Percentiles rank a stretch among this genome's conserved stretches.
Conservation (phyloP, 2,113 vertebrate species). For the Catagonus wagneri region DNA sequence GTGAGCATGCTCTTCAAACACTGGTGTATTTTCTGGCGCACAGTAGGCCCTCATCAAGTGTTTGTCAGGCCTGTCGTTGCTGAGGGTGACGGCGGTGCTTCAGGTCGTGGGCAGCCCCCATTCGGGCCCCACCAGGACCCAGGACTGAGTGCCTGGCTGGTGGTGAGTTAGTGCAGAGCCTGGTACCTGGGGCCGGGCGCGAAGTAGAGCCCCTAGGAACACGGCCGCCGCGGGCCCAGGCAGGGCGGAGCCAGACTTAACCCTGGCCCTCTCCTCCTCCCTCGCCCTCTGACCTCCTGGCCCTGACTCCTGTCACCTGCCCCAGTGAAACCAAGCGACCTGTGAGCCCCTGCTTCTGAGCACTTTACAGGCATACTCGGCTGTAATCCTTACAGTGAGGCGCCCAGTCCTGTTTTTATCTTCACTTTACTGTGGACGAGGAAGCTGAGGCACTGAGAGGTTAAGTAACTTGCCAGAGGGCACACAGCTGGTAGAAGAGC, state of each 20-base stretch:
- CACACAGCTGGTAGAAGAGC: neutral
- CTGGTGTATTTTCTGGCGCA: rapidly evolving
- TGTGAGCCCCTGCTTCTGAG: neutral
- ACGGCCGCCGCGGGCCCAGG: neutral
- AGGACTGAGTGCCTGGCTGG: neutral
- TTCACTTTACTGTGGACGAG: neutral
- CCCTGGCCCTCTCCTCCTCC: neutral
- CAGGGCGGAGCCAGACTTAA: neutral
- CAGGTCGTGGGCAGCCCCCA: rapidly evolving
- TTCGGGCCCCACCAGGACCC: neutral
- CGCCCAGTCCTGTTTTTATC: rapidly evolving
- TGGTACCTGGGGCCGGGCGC: rapidly evolving
- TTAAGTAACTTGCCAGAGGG: neutral
- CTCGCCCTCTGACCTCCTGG: neutral
- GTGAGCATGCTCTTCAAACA: rapidly evolving
- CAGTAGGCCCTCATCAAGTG: rapidly evolving
- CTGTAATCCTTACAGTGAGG: rapidly evolving
- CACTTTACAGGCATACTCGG: rapidly evolving
- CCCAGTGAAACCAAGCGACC: neutral
- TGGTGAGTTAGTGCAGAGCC: neutral
- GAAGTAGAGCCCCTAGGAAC: rapidly evolving
- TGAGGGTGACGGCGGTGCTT: rapidly evolving
- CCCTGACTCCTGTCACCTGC: rapidly evolving
- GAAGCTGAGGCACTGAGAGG: neutral
- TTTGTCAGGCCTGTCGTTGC: rapidly evolving